Evolutionary conservation across 1,140 invertebrate genomes (phyloP), one percentile per base, ranked within the genome.

Genomic region (Aporrectodea caliginosa): DNA sequence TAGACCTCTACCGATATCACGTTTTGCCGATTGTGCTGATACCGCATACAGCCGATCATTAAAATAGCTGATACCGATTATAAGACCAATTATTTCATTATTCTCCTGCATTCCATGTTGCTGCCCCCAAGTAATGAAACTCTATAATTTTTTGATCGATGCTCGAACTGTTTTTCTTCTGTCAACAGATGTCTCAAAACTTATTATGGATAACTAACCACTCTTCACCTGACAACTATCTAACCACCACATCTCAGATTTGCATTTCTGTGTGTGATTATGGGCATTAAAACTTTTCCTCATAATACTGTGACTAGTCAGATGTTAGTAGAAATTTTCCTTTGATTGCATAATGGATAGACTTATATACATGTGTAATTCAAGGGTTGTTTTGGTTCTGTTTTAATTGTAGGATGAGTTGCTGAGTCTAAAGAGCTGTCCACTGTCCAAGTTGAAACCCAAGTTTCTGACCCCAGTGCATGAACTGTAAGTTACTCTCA

Each of bases 401-500:
- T 58, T 58, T 12, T 22, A 12, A 22, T 58, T 58, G 6, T 58
- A 58, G 43, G 43, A 58, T 12, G 43, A 58, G 43, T 22, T 58
- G 43, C 22, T 58, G 43, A 22, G 6, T 22, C 22, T 58, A 22
- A 58, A 12, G 43, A 58, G 22, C 43, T 12, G 43, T 58, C 43
- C 43, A 58, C 43, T 58, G 43, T 58, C 43, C 6, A 58, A 58
- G 43, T 12, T 58, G 6, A 58, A 58, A 58, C 43, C 43, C 6
- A 22, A 58, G 43, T 12, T 58, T 58, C 22, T 6, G 6, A 12
- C 43, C 6, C 22, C 43, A 12, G 6, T 58, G 43, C 43, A 58
- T 58, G 22, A 78, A 79, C 34, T 79, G n/a, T 31, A 29, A 33
- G 1, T 69, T 27, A 16, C 78, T 22, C 16, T 71, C 16, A n/a